phyloP scores from a whole-genome alignment of 1,140 invertebrate species.

The Metaphire vulgaris region DNA sequence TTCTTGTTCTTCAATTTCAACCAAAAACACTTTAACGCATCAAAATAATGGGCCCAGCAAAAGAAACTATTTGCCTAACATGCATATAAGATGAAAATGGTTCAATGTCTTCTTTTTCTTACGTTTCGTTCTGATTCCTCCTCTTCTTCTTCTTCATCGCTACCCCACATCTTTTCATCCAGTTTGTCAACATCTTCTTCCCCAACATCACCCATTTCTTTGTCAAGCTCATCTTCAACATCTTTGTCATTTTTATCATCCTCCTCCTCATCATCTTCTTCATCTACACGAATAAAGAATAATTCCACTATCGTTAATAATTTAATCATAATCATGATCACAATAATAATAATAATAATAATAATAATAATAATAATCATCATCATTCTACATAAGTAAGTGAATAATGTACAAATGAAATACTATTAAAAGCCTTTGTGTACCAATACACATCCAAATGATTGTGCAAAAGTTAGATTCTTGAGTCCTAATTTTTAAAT shows the following conservation, averaged over 20 bases:
- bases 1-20: too few relatives aligned
- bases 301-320: neutral
- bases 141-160: constrained; percentile 60
- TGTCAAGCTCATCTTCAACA: constrained; percentile 64
- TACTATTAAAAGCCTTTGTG: too few relatives aligned
- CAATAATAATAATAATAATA: neutral
- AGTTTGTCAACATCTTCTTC: constrained; percentile 67
- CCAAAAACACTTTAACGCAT: too few relatives aligned
- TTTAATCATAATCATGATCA: neutral
- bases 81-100: too few relatives aligned
- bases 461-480: too few relatives aligned
- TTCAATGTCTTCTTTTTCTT: constrained; percentile 51
- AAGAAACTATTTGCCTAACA: too few relatives aligned
- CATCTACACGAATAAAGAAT: neutral
- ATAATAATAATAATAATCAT: too few relatives aligned
- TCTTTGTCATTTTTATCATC: constrained; percentile 59
- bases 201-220: constrained; percentile 90
- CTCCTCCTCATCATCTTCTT: constrained; percentile 54
- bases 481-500: too few relatives aligned
- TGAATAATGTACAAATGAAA: neutral
- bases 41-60: too few relatives aligned
- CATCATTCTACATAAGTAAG: too few relatives aligned
- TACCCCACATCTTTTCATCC: constrained; percentile 74
- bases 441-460: too few relatives aligned
- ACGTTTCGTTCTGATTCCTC: too few relatives aligned